Base-by-base conservation (phyloP, 2,797 vertebrate genomes). In the Philypnodon macrostomus region DNA sequence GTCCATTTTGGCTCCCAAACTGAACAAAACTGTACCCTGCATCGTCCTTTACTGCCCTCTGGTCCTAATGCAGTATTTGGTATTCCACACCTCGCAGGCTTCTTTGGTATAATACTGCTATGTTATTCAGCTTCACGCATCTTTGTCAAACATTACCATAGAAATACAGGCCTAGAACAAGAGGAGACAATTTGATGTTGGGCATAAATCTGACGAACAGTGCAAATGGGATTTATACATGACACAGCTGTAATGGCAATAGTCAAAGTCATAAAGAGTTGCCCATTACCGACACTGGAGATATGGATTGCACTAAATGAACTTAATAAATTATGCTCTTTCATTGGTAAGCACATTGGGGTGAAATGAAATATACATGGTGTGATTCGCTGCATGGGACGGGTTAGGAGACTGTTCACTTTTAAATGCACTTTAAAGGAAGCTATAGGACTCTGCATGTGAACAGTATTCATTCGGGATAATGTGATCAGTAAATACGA, bases 81-180 rank as follows among this genome's bases (percentile, higher is more conserved):
- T 86, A 89, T 88, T 85, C 85, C 23, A 15, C 62, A 36, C 60
- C 1, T 52, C 36, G 1, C 3, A n/a, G 42, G 49, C 58, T 56
- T 59, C 46, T 63, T 72, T 9, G 13, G 24, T 41, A 47, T 84
- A 80, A 87, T 88, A 54, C 73, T 54, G 63, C 74, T 67, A 72
- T 65, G 62, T 55, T 58, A 85, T 86, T 87, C 79, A 36, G 74
- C 67, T 73, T 61, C 81, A 86, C 58, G 57, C 41, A 48, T 73
- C 73, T 40, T 58, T 53, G 69, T 63, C 39, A 72, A 72, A 75
- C 61, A 87, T 85, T 85, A 85, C 75, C 80, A 75, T 74, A 78
- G 70, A 87, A 77, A 85, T 81, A 82, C 47, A 68, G 39, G 29
- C n/a, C 11, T 3, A 61, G 73, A 64, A 70, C 57, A 73, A 75